Evolutionary conservation across 2,888 invertebrate genomes (phyloP).

Genomic region (Limnephilus marmoratus): DNA sequence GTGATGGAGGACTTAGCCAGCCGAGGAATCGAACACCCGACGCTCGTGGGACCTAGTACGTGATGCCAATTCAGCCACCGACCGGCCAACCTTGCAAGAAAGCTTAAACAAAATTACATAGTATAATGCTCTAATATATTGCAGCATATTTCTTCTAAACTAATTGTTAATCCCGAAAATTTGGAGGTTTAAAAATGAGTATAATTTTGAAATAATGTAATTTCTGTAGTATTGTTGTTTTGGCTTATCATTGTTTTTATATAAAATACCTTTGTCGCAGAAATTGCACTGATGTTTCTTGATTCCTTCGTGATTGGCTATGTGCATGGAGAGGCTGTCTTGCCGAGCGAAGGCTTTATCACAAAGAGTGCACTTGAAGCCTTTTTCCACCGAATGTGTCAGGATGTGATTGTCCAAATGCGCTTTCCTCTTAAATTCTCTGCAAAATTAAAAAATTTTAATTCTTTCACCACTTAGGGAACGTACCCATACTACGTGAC

Average conservation of each 20-base stretch:
- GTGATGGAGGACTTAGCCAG: no score
- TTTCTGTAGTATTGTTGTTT: background rate
- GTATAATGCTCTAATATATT: background rate
- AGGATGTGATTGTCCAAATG: slow-evolving; percentile 77
- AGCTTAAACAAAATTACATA: background rate
- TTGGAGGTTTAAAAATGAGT: background rate
- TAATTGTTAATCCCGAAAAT: no score
- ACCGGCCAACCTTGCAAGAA: no score
- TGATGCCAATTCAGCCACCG: no score
- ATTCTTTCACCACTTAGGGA: background rate
- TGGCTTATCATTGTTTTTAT: background rate
- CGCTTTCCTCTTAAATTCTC: slow-evolving; percentile 78
- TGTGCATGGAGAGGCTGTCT: slow-evolving; percentile 73
- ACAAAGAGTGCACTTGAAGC: slow-evolving; percentile 75
- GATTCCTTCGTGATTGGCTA: slow-evolving; percentile 73
- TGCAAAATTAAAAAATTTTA: slow-evolving; percentile 43
- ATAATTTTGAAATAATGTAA: background rate
- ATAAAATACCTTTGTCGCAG: slow-evolving; percentile 71
- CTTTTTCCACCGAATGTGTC: slow-evolving; percentile 74
- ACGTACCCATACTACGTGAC: no score
- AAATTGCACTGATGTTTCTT: slow-evolving; percentile 76
- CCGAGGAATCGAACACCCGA: no score
- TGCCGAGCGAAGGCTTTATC: slow-evolving; percentile 71
- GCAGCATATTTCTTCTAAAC: background rate
- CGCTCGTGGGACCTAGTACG: no score